Percentiles rank a stretch among this genome's conserved stretches.
These are phyloP conservation scores for Alexandromys fortis DNA, from an alignment of 2,113 vertebrate species.

Conservation along the genomic window DNA sequence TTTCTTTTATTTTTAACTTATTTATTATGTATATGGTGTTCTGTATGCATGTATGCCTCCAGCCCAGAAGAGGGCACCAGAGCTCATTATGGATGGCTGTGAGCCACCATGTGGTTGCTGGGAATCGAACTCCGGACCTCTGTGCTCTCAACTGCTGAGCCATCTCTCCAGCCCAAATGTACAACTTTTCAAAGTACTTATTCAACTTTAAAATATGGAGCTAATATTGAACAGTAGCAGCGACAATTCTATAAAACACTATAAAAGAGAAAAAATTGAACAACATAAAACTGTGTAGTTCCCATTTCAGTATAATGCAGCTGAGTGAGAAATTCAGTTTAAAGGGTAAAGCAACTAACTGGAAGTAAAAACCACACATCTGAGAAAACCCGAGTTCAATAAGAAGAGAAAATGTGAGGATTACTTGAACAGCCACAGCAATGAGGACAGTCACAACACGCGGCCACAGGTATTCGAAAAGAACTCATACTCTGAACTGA, in stretches of 20 bases:
- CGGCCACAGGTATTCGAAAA: not conserved
- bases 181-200: not conserved
- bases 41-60: too few species aligned
- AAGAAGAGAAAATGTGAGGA: not conserved
- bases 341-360: not conserved
- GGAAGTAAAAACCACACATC: not conserved
- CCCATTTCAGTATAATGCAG: not conserved
- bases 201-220: slow-evolving; percentile 13
- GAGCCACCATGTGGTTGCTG: too few species aligned
- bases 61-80: too few species aligned
- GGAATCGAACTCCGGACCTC: too few species aligned
- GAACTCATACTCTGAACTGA: not conserved
- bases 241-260: not conserved
- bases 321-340: not conserved
- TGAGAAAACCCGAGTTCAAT: not conserved
- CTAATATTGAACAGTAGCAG: slow-evolving; percentile 23
- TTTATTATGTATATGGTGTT: too few species aligned
- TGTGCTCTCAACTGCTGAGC: too few species aligned
- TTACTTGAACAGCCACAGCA: not conserved
- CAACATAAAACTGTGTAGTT: not conserved
- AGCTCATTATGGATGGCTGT: too few species aligned
- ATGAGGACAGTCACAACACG: not conserved
- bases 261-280: not conserved
- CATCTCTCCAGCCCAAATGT: not conserved
- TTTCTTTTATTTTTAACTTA: too few species aligned